Evolutionary conservation across 2,797 vertebrate genomes (phyloP).

Genomic region (Phoebastria nigripes): DNA sequence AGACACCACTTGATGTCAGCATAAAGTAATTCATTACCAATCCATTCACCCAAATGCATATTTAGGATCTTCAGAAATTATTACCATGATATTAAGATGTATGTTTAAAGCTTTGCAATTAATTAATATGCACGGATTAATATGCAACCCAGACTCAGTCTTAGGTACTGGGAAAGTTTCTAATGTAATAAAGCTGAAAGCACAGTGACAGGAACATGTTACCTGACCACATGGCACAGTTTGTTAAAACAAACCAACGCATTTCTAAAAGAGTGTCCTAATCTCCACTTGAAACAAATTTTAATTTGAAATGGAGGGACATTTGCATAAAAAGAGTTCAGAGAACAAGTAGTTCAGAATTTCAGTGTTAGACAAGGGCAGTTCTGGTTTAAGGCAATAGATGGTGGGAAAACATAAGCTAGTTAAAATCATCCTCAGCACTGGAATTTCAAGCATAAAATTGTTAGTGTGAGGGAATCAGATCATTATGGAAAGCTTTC

Average conservation of each 20-base stretch:
- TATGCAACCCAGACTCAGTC: neutral
- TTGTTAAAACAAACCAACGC: slow-evolving; percentile 8
- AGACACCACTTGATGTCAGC: neutral
- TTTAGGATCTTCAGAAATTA: neutral
- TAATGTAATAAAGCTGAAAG: neutral
- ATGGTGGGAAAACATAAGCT: neutral
- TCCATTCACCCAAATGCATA: neutral
- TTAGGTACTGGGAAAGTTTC: neutral
- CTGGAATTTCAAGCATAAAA: neutral
- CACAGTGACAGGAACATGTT: neutral
- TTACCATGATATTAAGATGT: neutral
- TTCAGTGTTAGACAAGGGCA: neutral
- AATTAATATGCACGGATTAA: neutral
- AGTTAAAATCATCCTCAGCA: neutral
- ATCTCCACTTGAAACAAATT: slow-evolving; percentile 15
- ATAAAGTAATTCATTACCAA: neutral
- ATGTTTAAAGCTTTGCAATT: neutral
- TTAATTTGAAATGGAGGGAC: neutral
- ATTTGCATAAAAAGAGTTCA: slow-evolving; percentile 3
- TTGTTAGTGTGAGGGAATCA: neutral
- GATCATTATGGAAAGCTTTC: neutral
- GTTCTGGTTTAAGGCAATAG: neutral
- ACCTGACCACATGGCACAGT: slow-evolving; percentile 16
- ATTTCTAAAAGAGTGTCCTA: slow-evolving; percentile 14
- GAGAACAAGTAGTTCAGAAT: neutral